These are phyloP conservation scores for Hyperopisus bebe DNA, from an alignment of 2,113 vertebrate genomes.

Conservation along the genomic window DNA sequence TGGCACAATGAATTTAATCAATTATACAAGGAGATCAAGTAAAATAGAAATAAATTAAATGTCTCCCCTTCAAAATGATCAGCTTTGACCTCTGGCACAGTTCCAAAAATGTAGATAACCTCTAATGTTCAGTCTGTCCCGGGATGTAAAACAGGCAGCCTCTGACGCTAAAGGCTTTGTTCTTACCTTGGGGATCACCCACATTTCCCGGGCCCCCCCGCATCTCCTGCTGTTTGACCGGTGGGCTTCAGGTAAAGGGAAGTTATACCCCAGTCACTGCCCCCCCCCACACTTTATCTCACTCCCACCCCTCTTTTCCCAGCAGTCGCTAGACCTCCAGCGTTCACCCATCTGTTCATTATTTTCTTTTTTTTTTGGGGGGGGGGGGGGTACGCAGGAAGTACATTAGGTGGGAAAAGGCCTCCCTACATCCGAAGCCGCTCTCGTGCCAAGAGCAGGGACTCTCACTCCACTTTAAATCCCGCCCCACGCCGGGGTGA, in stretches of 20 bases:
- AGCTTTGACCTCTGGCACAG: not conserved
- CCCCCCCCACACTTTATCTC: not conserved
- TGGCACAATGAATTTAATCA: not conserved
- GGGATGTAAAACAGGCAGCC: not conserved
- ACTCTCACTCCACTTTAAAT: constrained; percentile 77
- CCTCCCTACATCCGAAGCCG: constrained; percentile 58
- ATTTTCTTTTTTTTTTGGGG: constrained; percentile 60
- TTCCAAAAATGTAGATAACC: constrained; percentile 1
- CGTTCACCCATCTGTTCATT: constrained; percentile 69
- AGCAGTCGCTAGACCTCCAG: constrained; percentile 58
- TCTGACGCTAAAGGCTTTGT: not conserved
- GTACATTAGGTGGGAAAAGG: constrained; percentile 82
- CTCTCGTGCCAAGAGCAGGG: constrained; percentile 46
- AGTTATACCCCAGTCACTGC: constrained; percentile 6
- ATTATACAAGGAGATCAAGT: not conserved
- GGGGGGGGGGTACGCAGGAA: constrained; percentile 79
- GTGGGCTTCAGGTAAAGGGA: constrained; percentile 26
- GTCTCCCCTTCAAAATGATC: not conserved
- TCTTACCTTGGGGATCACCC: not conserved
- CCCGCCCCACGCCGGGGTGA: constrained; percentile 80
- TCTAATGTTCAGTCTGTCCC: not conserved
- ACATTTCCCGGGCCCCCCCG: not conserved
- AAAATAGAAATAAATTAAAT: not conserved
- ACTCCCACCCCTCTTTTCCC: not conserved
- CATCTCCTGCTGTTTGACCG: constrained; percentile 15